Conservation (phyloP, 2,797 vertebrate species). For the Xenentodon cancila region DNA sequence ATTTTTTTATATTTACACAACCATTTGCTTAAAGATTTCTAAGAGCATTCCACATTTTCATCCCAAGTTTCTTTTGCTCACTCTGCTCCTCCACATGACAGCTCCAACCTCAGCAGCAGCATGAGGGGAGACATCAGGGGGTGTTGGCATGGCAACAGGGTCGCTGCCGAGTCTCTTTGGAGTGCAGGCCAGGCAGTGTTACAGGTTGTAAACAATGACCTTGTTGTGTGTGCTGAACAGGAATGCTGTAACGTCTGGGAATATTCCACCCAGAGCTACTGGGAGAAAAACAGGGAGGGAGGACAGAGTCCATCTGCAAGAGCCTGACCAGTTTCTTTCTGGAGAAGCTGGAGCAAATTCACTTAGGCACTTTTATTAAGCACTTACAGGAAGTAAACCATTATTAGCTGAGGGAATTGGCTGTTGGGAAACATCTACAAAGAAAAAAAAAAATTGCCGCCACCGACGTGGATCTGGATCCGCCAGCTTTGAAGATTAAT, state of each 20-base stretch:
- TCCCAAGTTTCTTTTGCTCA: conserved; percentile 7
- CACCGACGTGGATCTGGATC: conserved; percentile 44
- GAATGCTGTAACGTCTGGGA: conserved; percentile 86
- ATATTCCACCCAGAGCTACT: conserved; percentile 76
- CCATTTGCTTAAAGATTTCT: conserved; percentile 4
- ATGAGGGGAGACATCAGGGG: conserved; percentile 74
- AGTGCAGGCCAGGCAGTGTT: conserved; percentile 81
- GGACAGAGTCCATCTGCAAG: conserved; percentile 38
- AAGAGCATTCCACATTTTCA: conserved; percentile 20
- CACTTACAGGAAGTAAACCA: conserved; percentile 39
- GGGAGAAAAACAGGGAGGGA: conserved; percentile 14
- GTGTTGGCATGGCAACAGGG: conserved; percentile 75
- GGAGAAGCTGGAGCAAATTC: conserved; percentile 50
- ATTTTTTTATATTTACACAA: conserved; percentile 4
- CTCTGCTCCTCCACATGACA: conserved; percentile 40
- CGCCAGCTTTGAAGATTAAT: conserved; percentile 50
- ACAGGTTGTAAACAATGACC: conserved; percentile 90
- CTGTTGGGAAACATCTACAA: conserved; percentile 44
- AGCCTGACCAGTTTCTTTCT: conserved; percentile 52
- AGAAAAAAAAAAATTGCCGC: conserved; percentile 40
- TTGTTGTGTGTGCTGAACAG: conserved; percentile 86
- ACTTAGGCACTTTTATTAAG: conserved; percentile 64
- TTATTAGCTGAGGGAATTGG: conserved; percentile 39
- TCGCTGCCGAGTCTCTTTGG: conserved; percentile 78
- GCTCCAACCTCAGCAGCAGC: conserved; percentile 51